Evolutionary conservation across 1,140 invertebrate species (phyloP).

Genomic region (Asbolus verrucosus): DNA sequence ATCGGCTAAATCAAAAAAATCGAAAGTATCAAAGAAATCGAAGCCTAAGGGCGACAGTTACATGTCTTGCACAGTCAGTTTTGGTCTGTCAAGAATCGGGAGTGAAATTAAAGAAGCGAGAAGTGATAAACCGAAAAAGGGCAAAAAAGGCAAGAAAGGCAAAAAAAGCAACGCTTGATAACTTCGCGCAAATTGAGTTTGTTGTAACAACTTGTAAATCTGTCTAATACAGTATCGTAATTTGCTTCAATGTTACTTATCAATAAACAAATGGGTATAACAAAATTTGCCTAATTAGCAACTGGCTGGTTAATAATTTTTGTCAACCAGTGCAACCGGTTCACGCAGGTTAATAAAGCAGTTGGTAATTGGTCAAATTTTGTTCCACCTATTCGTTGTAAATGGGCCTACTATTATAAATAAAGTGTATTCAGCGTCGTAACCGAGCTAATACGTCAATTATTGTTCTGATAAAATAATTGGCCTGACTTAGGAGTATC

Average conservation of each 20-base stretch:
- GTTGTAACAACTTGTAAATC: too few species aligned
- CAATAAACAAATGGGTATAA: too few species aligned
- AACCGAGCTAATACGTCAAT: slow-evolving; percentile 5
- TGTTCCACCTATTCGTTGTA: slow-evolving; percentile 6
- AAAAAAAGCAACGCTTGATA: too few species aligned
- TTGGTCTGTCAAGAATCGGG: slow-evolving; percentile 32
- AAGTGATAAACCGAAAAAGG: slow-evolving; percentile 8
- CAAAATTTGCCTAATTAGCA: too few species aligned
- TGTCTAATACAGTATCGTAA: too few species aligned
- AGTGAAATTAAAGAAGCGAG: not conserved
- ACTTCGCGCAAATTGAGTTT: too few species aligned
- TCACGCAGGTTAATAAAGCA: too few species aligned
- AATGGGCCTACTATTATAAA: slow-evolving; percentile 1
- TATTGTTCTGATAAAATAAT: slow-evolving; percentile 38
- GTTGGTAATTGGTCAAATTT: too few species aligned
- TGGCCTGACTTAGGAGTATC: slow-evolving; percentile 1
- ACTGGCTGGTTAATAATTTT: too few species aligned
- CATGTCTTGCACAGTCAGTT: slow-evolving; percentile 43
- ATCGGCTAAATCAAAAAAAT: slow-evolving; percentile 18
- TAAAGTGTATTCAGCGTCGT: not conserved
- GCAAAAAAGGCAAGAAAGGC: slow-evolving; percentile 37
- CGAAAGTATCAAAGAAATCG: slow-evolving; percentile 7
- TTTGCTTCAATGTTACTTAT: too few species aligned
- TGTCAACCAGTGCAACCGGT: too few species aligned
- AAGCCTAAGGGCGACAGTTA: slow-evolving; percentile 1